Evolutionary conservation across 2,888 invertebrate genomes (phyloP).

Genomic region (Eulithis testata): DNA sequence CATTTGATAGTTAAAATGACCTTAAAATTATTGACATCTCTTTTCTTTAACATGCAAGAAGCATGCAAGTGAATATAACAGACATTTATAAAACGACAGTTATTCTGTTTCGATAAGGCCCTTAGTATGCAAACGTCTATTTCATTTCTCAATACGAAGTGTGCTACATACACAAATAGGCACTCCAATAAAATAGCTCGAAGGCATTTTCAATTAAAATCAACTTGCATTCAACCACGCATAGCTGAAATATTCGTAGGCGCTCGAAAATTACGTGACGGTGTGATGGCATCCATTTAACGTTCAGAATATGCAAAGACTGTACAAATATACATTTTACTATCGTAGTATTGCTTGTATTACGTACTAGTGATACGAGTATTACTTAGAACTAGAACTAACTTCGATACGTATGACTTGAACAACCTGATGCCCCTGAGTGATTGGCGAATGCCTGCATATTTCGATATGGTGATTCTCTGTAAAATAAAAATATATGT

Average conservation of each 20-base stretch:
- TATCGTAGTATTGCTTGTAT: constrained; percentile 78
- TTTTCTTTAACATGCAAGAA: background rate
- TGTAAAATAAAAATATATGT: constrained; percentile 51
- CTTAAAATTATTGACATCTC: too few relatives aligned
- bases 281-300: constrained; percentile 53
- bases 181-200: constrained; percentile 22
- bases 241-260: constrained; percentile 36
- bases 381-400: constrained; percentile 66
- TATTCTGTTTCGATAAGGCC: background rate
- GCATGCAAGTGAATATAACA: background rate
- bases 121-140: background rate
- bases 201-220: constrained; percentile 38
- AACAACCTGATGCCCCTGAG: constrained; percentile 79
- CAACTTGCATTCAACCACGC: constrained; percentile 40
- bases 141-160: background rate
- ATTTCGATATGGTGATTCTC: constrained; percentile 77
- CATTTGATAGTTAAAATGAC: too few relatives aligned
- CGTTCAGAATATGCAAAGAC: constrained; percentile 59
- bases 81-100: background rate
- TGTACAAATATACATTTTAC: constrained; percentile 72
- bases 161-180: constrained; percentile 15
- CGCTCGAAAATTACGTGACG: constrained; percentile 45
- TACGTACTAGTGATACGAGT: constrained; percentile 80
- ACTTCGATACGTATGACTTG: constrained; percentile 75
- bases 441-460: constrained; percentile 73